These are phyloP conservation scores for Zingel zingel DNA, from an alignment of 2,113 vertebrate genomes.

Conservation along the genomic window DNA sequence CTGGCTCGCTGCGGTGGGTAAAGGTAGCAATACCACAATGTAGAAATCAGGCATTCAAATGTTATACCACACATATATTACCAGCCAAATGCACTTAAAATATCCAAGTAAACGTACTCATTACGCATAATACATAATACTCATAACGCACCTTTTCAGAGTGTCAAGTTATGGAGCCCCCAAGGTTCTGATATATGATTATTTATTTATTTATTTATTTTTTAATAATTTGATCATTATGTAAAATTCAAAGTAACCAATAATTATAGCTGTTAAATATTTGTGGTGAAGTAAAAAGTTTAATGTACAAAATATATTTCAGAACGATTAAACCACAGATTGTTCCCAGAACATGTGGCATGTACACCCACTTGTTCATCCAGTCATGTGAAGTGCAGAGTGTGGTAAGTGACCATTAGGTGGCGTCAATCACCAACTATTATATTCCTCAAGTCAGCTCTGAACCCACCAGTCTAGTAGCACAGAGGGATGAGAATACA, in stretches of 20 bases:
- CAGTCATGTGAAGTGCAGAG: background rate
- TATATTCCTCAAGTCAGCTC: background rate
- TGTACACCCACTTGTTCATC: too few species aligned
- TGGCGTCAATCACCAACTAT: slow-evolving; percentile 30
- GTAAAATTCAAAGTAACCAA: background rate
- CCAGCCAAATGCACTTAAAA: background rate
- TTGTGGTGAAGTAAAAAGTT: background rate
- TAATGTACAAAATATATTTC: background rate
- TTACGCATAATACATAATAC: too few species aligned
- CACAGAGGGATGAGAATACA: background rate
- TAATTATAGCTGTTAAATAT: too few species aligned
- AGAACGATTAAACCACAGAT: background rate
- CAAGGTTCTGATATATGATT: too few species aligned
- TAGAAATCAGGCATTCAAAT: background rate
- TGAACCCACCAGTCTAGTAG: fast-evolving
- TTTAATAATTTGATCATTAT: background rate
- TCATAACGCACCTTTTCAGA: too few species aligned
- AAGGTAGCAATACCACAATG: background rate
- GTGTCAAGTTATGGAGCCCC: too few species aligned
- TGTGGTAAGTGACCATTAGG: slow-evolving; percentile 31
- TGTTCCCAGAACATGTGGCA: background rate
- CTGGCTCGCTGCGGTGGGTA: background rate
- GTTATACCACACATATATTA: too few species aligned
- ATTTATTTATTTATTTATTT: too few species aligned
- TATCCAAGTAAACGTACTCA: background rate